Evolutionary conservation across 2,113 vertebrate species (phyloP).

Genomic region (Alouatta palliata): DNA sequence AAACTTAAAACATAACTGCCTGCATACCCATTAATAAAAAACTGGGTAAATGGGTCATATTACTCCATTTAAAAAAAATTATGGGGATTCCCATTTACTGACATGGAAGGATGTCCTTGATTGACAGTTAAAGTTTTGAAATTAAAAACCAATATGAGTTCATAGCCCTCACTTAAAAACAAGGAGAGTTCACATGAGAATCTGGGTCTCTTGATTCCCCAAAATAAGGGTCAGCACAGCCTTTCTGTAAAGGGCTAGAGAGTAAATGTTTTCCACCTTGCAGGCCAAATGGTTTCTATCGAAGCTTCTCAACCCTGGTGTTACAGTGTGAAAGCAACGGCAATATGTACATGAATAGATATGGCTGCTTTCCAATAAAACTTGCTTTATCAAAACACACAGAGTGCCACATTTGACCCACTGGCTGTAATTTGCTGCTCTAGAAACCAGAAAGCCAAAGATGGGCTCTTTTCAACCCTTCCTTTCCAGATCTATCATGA

Average conservation of each 20-base stretch:
- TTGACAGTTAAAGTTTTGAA: background rate
- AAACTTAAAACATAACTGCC: background rate
- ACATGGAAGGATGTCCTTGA: background rate
- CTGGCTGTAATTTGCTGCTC: background rate
- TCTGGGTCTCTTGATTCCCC: background rate
- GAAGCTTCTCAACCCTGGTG: no score
- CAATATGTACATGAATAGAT: fast-evolving
- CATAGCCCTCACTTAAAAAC: background rate
- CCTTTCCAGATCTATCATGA: background rate
- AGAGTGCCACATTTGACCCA: background rate
- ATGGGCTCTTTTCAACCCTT: background rate
- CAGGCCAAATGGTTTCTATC: background rate
- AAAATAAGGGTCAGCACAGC: background rate
- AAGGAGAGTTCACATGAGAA: background rate
- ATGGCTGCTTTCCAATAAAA: background rate
- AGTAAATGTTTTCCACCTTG: background rate
- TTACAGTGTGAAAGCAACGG: background rate
- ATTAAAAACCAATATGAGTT: background rate
- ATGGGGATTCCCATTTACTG: background rate
- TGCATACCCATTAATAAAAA: background rate
- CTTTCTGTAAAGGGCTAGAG: background rate
- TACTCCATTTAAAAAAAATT: background rate
- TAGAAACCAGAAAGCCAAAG: background rate
- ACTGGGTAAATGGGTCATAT: background rate
- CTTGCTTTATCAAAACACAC: background rate